Evolutionary conservation across 2,113 vertebrate species (phyloP).

Genomic region (Typhlomys cinereus): DNA sequence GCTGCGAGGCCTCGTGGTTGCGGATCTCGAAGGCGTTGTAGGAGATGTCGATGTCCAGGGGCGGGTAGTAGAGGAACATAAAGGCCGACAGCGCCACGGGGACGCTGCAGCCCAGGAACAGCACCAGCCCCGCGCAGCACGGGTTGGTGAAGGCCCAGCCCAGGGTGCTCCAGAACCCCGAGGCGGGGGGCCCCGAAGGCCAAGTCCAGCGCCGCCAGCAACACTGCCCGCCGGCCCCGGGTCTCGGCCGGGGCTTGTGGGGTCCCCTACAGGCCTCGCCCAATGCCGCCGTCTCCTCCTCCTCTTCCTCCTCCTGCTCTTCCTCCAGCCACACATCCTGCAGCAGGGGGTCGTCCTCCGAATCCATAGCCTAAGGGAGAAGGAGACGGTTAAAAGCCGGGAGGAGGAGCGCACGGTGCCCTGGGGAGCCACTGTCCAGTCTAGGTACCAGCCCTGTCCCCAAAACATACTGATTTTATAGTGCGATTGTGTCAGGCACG

Average conservation of each 20-base stretch:
- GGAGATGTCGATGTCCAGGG: slow-evolving; percentile 98
- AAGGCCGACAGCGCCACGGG: slow-evolving; percentile 90
- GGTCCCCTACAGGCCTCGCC: slow-evolving; percentile 78
- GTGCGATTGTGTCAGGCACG: background rate
- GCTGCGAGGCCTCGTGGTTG: slow-evolving; percentile 96
- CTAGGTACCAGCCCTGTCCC: background rate
- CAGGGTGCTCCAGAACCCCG: slow-evolving; percentile 89
- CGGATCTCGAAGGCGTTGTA: slow-evolving; percentile 98
- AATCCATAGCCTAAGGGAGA: slow-evolving; percentile 88
- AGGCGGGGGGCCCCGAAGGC: slow-evolving; percentile 54
- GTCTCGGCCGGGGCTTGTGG: slow-evolving; percentile 61
- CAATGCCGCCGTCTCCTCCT: slow-evolving; percentile 88
- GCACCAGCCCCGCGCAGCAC: slow-evolving; percentile 89
- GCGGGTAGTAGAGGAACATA: slow-evolving; percentile 96
- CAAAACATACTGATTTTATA: background rate
- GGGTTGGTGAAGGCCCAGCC: slow-evolving; percentile 96
- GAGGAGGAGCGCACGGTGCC: background rate
- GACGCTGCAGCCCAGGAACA: slow-evolving; percentile 90
- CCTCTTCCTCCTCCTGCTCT: slow-evolving; percentile 89
- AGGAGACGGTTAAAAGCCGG: slow-evolving; percentile 42
- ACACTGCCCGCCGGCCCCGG: slow-evolving; percentile 77
- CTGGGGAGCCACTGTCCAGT: too few species aligned
- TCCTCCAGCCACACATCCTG: slow-evolving; percentile 88
- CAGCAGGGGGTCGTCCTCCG: slow-evolving; percentile 93
- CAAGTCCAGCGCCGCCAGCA: slow-evolving; percentile 76